phyloP scores from a whole-genome alignment of 2,797 vertebrate species.

The Sciaenops ocellatus region DNA sequence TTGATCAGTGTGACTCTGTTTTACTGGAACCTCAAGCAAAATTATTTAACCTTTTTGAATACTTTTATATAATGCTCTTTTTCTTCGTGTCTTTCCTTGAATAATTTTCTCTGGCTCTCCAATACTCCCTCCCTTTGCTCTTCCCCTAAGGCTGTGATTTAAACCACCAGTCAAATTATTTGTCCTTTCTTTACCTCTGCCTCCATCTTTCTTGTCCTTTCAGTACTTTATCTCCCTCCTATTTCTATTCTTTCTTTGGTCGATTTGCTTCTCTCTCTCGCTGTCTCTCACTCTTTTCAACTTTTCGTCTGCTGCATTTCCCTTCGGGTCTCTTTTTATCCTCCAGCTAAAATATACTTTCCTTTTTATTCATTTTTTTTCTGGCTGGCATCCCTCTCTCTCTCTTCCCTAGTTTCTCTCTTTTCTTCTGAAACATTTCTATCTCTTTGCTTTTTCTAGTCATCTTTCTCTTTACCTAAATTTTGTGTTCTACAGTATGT shows the following conservation, averaged over 20 bases:
- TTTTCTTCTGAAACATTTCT: conserved; percentile 39
- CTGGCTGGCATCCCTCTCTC: conserved; percentile 6
- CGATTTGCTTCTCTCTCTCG: conserved; percentile 41
- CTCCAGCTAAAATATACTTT: conserved; percentile 52
- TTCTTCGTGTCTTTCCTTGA: neutral
- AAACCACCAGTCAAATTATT: conserved; percentile 58
- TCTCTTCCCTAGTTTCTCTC: conserved; percentile 10
- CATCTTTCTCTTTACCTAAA: conserved; percentile 23
- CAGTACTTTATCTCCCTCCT: conserved; percentile 35
- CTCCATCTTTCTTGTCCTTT: conserved; percentile 23
- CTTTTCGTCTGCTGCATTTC: conserved; percentile 45
- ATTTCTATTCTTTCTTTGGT: conserved; percentile 36
- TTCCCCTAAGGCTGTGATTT: conserved; percentile 51
- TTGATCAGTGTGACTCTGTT: conserved; percentile 25
- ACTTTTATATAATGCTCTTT: conserved; percentile 30
- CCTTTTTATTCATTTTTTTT: conserved; percentile 44
- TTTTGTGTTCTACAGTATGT: conserved; percentile 2
- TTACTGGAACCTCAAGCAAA: conserved; percentile 42
- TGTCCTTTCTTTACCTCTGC: conserved; percentile 43
- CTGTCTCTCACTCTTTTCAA: conserved; percentile 50
- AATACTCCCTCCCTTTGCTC: neutral
- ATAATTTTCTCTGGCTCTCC: conserved; percentile 27
- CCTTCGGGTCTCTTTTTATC: conserved; percentile 57
- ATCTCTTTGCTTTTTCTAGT: conserved; percentile 24
- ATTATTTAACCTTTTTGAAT: conserved; percentile 50